A percentile compares a stretch with the other conserved stretches of the same genome.
Evolutionary conservation across 2,113 vertebrate species (phyloP).

Genomic region (Scatophagus argus): DNA sequence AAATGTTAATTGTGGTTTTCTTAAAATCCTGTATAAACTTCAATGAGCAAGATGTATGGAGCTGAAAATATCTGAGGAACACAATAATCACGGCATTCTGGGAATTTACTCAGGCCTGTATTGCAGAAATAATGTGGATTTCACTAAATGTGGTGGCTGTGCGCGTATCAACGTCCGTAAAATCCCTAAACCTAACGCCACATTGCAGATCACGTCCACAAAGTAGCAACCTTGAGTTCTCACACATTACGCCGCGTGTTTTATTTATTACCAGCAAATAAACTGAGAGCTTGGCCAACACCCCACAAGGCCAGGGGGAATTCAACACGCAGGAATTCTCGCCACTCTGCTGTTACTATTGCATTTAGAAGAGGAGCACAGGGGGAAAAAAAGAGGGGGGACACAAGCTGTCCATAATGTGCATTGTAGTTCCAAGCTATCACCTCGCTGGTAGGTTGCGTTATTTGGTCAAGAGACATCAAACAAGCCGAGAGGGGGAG

Average conservation of each 20-base stretch:
- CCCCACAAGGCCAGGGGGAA: conserved; percentile 72
- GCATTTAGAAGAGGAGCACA: conserved; percentile 3
- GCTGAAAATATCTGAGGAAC: not conserved
- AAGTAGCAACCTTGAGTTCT: conserved; percentile 58
- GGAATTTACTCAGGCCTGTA: not conserved
- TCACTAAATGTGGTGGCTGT: not conserved
- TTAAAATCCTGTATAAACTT: not conserved
- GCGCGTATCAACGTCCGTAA: not conserved
- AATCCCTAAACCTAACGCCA: conserved; percentile 1
- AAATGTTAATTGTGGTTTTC: not conserved
- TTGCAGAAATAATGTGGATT: not conserved
- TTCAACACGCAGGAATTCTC: conserved; percentile 42
- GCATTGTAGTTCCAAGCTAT: conserved; percentile 28
- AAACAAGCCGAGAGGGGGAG: conserved; percentile 59
- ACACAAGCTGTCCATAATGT: conserved; percentile 32
- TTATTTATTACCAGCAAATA: conserved; percentile 74
- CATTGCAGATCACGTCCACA: conserved; percentile 11
- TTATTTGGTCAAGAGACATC: conserved; percentile 68
- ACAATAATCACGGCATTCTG: not conserved
- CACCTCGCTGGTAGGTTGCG: conserved; percentile 48
- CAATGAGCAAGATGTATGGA: not conserved
- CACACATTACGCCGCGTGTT: conserved; percentile 27
- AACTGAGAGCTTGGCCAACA: conserved; percentile 74
- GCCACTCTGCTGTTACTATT: conserved; percentile 16
- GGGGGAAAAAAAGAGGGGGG: too few species aligned